Base-by-base conservation (phyloP, 23 tunicate species). In the Clavelina lepadiformis region DNA sequence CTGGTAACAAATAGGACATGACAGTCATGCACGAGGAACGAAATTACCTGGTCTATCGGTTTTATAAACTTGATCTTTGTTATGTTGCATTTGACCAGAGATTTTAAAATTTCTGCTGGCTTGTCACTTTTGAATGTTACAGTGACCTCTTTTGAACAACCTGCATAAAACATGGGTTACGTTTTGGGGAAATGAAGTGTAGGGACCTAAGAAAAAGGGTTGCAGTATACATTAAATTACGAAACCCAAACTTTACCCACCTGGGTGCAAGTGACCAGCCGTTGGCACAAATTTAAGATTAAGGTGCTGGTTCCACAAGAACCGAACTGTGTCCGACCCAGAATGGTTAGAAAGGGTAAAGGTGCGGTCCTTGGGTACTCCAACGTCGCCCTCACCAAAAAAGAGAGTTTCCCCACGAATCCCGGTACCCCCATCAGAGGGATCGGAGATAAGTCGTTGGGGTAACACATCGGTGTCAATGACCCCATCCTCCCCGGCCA, bases 221-320 rank as follows among this genome's bases (percentile, higher is more conserved):
- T n/a, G n/a, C n/a, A n/a, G n/a, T n/a, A n/a, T n/a, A n/a, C n/a
- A n/a, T n/a, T n/a, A n/a, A n/a, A n/a, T n/a, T n/a, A n/a, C n/a
- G n/a, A n/a, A 53, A 6, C 22, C 22, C 18, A 53, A 53, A 7
- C 24, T 8, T 35, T 2, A 27, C 62, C 49, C 32, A 68, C 96
- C 98, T 36, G 93, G 86, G 30, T 85, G 98, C 31, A 93, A 31
- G 41, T 93, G 98, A 33, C 98, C 98, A 51, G 78, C 31, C 2
- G 54, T 67, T 1, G 98, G 98, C 1, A 51, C 62, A 37, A 93
- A 84, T 51, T 64, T 78, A 18, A 93, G 74, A 28, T 78, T 53
- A 3, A 69, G 77, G 49, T 65, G 64, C 32, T 83, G 80, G 3
- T 44, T 82, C 85, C 85, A 93, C 61, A 65, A 65, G 51, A 89